Evolutionary conservation across 2,888 invertebrate genomes (phyloP).

Genomic region (Tipula unca): DNA sequence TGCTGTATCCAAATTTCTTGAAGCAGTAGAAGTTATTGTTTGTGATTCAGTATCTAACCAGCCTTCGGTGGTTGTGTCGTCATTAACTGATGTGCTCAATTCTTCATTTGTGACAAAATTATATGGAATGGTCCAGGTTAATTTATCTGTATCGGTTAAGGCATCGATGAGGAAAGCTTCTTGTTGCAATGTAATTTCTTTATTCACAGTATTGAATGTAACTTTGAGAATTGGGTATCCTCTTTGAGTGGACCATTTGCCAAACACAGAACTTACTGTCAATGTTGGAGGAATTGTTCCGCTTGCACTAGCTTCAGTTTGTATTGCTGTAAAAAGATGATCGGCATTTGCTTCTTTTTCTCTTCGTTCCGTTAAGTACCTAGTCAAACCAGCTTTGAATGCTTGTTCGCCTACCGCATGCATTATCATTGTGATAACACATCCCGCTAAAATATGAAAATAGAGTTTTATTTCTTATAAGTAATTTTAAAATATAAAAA

Average conservation of each 20-base stretch:
- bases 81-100: neutral
- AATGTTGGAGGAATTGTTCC: constrained; percentile 36
- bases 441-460: neutral
- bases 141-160: constrained; percentile 23
- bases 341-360: constrained; percentile 37
- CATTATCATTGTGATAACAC: constrained; percentile 31
- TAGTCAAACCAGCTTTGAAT: neutral
- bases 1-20: neutral
- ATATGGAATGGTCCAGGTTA: constrained; percentile 34
- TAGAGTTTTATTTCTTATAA: too few species aligned
- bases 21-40: neutral
- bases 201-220: constrained; percentile 41
- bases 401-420: neutral
- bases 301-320: constrained; percentile 31
- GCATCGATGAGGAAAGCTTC: neutral
- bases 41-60: neutral
- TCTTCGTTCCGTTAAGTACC: constrained; percentile 30
- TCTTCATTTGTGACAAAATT: constrained; percentile 28
- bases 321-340: constrained; percentile 37
- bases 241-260: constrained; percentile 52
- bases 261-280: constrained; percentile 50
- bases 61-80: neutral
- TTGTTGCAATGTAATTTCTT: constrained; percentile 21
- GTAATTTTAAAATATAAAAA: too few species aligned
- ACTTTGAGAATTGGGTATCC: constrained; percentile 53